Base-by-base conservation (phyloP, 1,140 invertebrate species). In the Drosophila erecta region DNA sequence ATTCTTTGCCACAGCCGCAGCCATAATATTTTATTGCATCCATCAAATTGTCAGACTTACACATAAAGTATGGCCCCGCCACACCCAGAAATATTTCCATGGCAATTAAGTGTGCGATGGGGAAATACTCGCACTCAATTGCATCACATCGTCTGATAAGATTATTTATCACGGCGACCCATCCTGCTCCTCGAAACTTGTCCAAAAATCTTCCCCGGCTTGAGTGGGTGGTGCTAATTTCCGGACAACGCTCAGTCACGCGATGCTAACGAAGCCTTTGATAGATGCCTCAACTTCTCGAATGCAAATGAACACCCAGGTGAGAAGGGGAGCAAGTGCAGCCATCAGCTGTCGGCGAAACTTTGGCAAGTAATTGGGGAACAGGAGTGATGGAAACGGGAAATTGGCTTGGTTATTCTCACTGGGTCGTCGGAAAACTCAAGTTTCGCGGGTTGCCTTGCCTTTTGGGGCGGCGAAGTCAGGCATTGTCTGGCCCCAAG, bases 241-340 rank as follows among this genome's bases (percentile, higher is more conserved):
- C 49, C 67, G 46, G 30, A 20, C 46, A 41, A 27, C 40, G 51
- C 51, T 51, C 24, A 75, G 84, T 89, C 83, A 87, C 83, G 83
- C 83, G 76, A 87, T 87, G 76, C 83, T 87, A 89, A 87, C 84
- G 57, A 83, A 83, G 84, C 55, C 37, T 65, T 69, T 71, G 83
- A 87, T 83, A 76, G 83, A 87, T 81, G 55, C 57, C 35, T 57
- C 56, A 43, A 64, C 50, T 75, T 64, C 62, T 43, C 27, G 56
- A 67, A 60, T 69, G 50, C 43, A 76, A 76, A 76, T 69, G 74
- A 56, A 69, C 38, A 22, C 64, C 64, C 41, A 20, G 8, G 15
- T 12, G 7, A 4, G 17, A 17, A 7, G 49, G 7, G 22, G 20
- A 15, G 30, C 56, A 40, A 58, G 56, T 70, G 67, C 64, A 76